These are phyloP conservation scores for Cyprinodon variegatus DNA, from an alignment of 2,113 vertebrate genomes.

Conservation along the genomic window DNA sequence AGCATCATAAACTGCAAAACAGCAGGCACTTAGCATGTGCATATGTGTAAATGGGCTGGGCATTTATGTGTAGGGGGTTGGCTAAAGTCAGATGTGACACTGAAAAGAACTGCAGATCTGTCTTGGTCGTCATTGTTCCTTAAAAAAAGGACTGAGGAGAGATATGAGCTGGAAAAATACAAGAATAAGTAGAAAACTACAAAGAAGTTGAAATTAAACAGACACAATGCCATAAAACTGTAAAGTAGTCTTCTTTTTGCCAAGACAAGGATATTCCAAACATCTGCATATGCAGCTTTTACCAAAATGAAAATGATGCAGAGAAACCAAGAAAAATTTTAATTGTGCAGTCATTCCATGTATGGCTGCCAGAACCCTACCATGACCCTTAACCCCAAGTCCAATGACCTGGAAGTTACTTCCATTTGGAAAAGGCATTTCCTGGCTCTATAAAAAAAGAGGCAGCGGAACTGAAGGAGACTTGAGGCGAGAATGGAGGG, in stretches of 20 bases:
- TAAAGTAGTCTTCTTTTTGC: background rate
- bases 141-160: conserved; percentile 44
- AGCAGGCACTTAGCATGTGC: conserved; percentile 47
- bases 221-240: background rate
- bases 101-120: conserved; percentile 68
- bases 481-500: conserved; percentile 61
- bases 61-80: conserved; percentile 47
- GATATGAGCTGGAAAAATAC: conserved; percentile 18
- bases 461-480: conserved; percentile 67
- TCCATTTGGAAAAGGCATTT: conserved; percentile 71
- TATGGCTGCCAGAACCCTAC: conserved; percentile 56
- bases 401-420: conserved; percentile 79
- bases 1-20: conserved; percentile 60
- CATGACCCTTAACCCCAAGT: conserved; percentile 63
- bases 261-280: conserved; percentile 10
- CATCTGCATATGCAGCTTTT: conserved; percentile 17
- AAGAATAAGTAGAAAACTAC: conserved; percentile 21
- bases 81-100: conserved; percentile 69
- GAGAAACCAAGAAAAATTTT: conserved; percentile 37
- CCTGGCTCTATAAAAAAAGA: conserved; percentile 74
- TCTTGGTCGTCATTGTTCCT: conserved; percentile 72
- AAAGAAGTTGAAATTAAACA: conserved; percentile 2
- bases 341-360: conserved; percentile 53
- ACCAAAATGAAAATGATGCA: conserved; percentile 10
- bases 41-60: conserved; percentile 14